These are phyloP conservation scores for Argopecten irradians DNA, from an alignment of 1,140 invertebrate species.

Conservation along the genomic window DNA sequence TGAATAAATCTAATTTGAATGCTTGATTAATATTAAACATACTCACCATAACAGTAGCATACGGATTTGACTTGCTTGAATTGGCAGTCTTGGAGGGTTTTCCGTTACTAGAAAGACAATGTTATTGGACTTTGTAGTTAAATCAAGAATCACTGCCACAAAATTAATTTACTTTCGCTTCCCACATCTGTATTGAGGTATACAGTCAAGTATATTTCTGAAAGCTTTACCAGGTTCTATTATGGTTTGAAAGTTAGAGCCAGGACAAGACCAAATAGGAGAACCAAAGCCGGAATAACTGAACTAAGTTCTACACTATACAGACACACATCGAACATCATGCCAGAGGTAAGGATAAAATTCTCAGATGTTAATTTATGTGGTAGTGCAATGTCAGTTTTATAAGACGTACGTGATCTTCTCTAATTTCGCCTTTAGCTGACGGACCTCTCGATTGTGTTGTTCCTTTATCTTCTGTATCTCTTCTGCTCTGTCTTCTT, in stretches of 20 bases:
- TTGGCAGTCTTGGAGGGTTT: conserved; percentile 40
- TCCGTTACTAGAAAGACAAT: conserved; percentile 47
- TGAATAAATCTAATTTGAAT: too few relatives aligned
- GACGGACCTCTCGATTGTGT: conserved; percentile 68
- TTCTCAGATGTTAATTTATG: background rate
- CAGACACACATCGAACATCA: background rate
- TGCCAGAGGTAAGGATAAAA: background rate
- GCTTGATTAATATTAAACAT: too few relatives aligned
- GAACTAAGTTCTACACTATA: background rate
- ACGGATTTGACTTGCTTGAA: conserved; percentile 65
- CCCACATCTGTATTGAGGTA: too few relatives aligned
- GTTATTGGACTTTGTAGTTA: background rate
- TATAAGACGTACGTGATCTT: conserved; percentile 40
- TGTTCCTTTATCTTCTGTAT: conserved; percentile 69
- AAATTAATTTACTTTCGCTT: too few relatives aligned
- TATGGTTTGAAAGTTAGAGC: too few relatives aligned
- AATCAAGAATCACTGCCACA: too few relatives aligned
- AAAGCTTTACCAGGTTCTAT: too few relatives aligned
- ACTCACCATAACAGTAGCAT: conserved; percentile 60
- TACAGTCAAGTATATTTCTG: too few relatives aligned
- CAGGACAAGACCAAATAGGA: too few relatives aligned
- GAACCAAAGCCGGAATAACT: background rate
- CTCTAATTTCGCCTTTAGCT: conserved; percentile 68
- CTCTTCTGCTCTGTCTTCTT: conserved; percentile 70
- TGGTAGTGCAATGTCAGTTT: background rate